phyloP scores from a whole-genome alignment of 2,113 vertebrate genomes.

The Morone saxatilis region DNA sequence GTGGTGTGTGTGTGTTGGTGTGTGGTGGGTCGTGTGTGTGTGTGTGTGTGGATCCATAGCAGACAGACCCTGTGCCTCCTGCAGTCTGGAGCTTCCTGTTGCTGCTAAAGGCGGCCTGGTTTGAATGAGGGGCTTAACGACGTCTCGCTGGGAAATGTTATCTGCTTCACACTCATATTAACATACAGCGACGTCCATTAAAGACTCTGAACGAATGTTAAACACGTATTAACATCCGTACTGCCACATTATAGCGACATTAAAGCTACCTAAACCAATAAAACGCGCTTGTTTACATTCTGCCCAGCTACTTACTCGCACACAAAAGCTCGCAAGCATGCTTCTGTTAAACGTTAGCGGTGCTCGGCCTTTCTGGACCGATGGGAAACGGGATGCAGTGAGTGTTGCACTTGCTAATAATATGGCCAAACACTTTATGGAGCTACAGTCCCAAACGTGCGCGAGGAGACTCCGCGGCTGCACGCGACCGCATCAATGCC shows the following conservation, averaged over 20 bases:
- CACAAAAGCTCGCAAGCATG: not conserved
- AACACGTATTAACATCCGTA: fast-evolving
- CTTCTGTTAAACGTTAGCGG: not conserved
- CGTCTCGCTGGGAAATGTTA: constrained; percentile 1
- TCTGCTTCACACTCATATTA: not conserved
- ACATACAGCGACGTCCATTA: not conserved
- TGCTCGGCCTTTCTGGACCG: constrained; percentile 18
- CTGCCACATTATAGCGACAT: fast-evolving
- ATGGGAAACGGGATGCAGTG: not conserved
- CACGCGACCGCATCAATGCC: not conserved
- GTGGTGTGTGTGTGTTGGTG: constrained; percentile 20
- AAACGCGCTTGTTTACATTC: constrained; percentile 29
- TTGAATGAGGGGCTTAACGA: constrained; percentile 71
- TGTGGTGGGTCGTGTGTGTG: too few relatives aligned
- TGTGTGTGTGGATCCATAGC: not conserved
- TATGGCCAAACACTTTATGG: not conserved
- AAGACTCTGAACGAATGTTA: not conserved
- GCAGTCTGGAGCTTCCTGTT: constrained; percentile 74
- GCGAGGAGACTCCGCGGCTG: not conserved
- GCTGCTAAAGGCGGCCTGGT: constrained; percentile 75
- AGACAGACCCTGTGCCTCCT: constrained; percentile 43
- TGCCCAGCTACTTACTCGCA: not conserved
- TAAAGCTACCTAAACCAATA: not conserved
- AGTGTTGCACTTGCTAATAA: constrained; percentile 29
- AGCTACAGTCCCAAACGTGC: not conserved